A percentile compares a stretch with the other conserved stretches of the same genome.
Conservation (phyloP, 1,140 invertebrate species). For the Pseudomyrmex dendroicus region DNA sequence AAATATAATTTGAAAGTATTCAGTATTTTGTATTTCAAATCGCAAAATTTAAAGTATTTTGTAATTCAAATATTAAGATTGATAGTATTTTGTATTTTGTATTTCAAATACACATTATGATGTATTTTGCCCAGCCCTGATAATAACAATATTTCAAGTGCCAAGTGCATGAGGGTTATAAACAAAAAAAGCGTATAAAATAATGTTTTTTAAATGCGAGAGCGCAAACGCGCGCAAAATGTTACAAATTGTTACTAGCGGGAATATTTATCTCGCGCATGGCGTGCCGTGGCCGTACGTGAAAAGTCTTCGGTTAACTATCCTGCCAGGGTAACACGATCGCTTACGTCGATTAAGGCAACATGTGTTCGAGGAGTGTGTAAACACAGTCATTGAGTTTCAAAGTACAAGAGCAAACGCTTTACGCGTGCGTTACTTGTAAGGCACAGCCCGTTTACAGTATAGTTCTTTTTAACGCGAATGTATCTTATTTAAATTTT, state of each 20-base stretch:
- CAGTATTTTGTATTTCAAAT: too few species aligned
- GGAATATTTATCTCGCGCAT: constrained; percentile 42
- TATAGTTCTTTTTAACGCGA: neutral
- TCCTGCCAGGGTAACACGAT: constrained; percentile 36
- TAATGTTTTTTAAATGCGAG: neutral
- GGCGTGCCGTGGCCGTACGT: neutral
- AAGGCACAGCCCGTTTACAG: neutral
- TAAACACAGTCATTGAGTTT: constrained; percentile 60
- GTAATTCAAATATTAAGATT: too few species aligned
- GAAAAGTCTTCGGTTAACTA: constrained; percentile 48
- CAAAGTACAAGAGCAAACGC: constrained; percentile 61
- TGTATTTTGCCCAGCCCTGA: too few species aligned
- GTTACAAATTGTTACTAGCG: constrained; percentile 24
- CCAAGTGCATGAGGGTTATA: too few species aligned
- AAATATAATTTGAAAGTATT: too few species aligned
- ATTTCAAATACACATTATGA: too few species aligned
- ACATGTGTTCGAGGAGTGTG: constrained; percentile 55
- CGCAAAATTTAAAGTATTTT: too few species aligned
- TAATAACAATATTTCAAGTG: too few species aligned
- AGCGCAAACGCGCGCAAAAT: neutral
- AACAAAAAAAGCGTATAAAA: neutral
- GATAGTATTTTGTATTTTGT: too few species aligned
- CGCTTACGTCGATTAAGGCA: constrained; percentile 57
- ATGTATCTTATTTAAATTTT: neutral
- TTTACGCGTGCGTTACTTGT: constrained; percentile 18